phyloP scores from a whole-genome alignment of 2,888 invertebrate species.

The Meteorus cinctellus region DNA sequence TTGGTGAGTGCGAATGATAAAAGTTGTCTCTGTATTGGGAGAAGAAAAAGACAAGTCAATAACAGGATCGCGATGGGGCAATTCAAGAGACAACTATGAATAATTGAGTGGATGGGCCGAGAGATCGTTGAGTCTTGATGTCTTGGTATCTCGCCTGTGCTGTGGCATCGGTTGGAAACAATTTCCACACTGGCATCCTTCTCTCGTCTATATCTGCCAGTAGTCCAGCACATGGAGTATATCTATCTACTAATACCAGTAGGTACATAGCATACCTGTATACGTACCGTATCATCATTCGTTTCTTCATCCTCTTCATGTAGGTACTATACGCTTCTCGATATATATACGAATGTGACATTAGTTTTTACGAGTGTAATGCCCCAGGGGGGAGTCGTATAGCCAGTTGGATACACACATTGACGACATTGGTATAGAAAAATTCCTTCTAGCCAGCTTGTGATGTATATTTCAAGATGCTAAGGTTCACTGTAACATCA shows the following conservation, averaged over 20 bases:
- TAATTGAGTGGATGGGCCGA: slow-evolving; percentile 53
- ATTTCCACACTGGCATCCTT: slow-evolving; percentile 33
- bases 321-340: too few species aligned
- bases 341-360: slow-evolving; percentile 44
- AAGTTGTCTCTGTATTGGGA: background rate
- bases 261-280: slow-evolving; percentile 1
- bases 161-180: slow-evolving; percentile 24
- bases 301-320: too few species aligned
- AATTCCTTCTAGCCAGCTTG: slow-evolving; percentile 33
- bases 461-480: slow-evolving; percentile 58
- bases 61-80: slow-evolving; percentile 36
- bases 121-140: slow-evolving; percentile 27
- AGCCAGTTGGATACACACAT: background rate
- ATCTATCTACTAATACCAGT: slow-evolving; percentile 4
- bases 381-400: slow-evolving; percentile 59
- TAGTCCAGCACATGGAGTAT: background rate
- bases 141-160: background rate
- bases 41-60: slow-evolving; percentile 41
- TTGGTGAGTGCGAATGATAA: background rate
- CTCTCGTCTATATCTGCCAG: too few species aligned
- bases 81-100: slow-evolving; percentile 53
- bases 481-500: slow-evolving; percentile 36
- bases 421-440: slow-evolving; percentile 42
- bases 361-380: slow-evolving; percentile 63
- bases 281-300: slow-evolving; percentile 10